Percentiles rank a stretch among this genome's conserved stretches.
phyloP scores from a whole-genome alignment of 2,888 invertebrate genomes.

The Stenotaenia linearis region DNA sequence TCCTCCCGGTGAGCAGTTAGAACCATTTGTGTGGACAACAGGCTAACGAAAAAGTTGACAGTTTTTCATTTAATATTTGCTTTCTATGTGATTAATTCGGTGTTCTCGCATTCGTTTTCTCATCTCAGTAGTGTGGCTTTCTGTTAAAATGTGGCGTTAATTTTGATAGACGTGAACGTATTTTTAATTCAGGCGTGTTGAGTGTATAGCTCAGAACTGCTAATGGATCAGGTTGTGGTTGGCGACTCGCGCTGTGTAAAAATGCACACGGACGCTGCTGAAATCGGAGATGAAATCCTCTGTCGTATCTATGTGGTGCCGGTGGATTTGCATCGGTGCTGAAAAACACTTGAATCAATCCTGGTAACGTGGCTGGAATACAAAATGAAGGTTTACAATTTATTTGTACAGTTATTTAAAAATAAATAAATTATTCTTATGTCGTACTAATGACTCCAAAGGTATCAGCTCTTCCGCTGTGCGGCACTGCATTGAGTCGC shows the following conservation, averaged over 20 bases:
- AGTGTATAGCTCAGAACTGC: neutral
- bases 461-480: neutral
- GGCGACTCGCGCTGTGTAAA: neutral
- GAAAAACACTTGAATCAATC: slow-evolving; percentile 35
- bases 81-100: neutral
- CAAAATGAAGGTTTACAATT: neutral
- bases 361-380: slow-evolving; percentile 30
- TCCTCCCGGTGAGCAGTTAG: slow-evolving; percentile 73
- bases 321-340: slow-evolving; percentile 31
- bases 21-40: slow-evolving; percentile 85
- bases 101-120: neutral
- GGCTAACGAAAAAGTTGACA: slow-evolving; percentile 48
- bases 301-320: slow-evolving; percentile 30
- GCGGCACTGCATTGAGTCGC: slow-evolving; percentile 36
- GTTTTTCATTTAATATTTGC: neutral
- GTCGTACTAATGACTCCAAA: slow-evolving; percentile 27
- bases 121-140: neutral
- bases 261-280: slow-evolving; percentile 36
- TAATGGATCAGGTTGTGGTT: neutral
- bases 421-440: neutral
- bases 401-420: neutral
- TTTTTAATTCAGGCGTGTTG: neutral
- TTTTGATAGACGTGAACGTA: neutral
- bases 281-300: slow-evolving; percentile 34
- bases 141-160: slow-evolving; percentile 3